phyloP scores from a whole-genome alignment of 2,888 invertebrate species.

The Plusia festucae region DNA sequence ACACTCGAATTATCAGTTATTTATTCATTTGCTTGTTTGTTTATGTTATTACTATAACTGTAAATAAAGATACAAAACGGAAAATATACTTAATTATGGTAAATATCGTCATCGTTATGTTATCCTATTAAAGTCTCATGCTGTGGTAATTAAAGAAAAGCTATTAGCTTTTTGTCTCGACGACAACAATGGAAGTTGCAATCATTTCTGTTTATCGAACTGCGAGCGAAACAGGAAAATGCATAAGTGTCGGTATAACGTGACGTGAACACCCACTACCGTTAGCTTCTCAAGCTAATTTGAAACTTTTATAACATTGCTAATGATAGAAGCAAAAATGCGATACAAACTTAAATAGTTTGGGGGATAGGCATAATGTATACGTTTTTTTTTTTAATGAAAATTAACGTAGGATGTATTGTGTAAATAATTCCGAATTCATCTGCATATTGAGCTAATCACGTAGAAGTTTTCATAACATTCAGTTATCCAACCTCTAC shows the following conservation, averaged over 20 bases:
- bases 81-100: not conserved
- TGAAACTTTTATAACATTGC: conserved; percentile 10
- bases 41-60: not conserved
- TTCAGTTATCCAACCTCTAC: no score
- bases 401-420: no score
- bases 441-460: no score
- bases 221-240: conserved; percentile 28
- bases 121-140: conserved; percentile 5
- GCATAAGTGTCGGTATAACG: conserved; percentile 24
- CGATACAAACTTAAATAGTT: not conserved
- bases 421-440: not conserved
- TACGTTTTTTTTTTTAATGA: no score
- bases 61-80: not conserved
- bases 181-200: conserved; percentile 35
- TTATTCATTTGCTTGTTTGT: conserved; percentile 12
- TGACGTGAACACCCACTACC: conserved; percentile 35
- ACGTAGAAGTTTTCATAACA: no score
- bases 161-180: conserved; percentile 1
- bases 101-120: conserved; percentile 1
- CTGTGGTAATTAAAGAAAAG: not conserved
- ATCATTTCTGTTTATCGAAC: conserved; percentile 27
- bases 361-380: no score
- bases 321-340: not conserved
- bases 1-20: conserved; percentile 32
- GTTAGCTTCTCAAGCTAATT: conserved; percentile 5